A percentile compares a stretch with the other conserved stretches of the same genome.
These are phyloP conservation scores for Delia radicum DNA, from an alignment of 1,140 invertebrate genomes.

Conservation along the genomic window DNA sequence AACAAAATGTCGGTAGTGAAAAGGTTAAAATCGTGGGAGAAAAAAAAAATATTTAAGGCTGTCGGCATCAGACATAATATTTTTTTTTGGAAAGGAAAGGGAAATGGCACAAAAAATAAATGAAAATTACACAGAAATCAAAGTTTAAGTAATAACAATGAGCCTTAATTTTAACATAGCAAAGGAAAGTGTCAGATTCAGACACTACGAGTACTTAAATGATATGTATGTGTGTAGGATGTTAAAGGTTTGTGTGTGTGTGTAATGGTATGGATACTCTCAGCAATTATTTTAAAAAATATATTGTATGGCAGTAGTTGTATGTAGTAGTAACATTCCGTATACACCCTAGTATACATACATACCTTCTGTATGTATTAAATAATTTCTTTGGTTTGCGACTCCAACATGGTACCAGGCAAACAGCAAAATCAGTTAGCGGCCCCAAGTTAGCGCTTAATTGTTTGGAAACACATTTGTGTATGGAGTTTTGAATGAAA, in stretches of 20 bases:
- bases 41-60: not conserved
- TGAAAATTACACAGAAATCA: not conserved
- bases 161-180: not conserved
- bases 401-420: not conserved
- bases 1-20: too few species aligned
- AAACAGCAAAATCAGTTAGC: slow-evolving; percentile 25
- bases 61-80: slow-evolving; percentile 9
- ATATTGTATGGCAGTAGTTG: too few species aligned
- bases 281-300: too few species aligned
- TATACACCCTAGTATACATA: not conserved
- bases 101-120: not conserved
- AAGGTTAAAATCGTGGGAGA: too few species aligned
- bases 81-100: not conserved
- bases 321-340: too few species aligned
- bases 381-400: not conserved
- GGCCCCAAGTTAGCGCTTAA: slow-evolving; percentile 29
- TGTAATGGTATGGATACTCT: too few species aligned
- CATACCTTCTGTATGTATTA: not conserved
- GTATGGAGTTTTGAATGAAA: not conserved
- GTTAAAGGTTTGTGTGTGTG: not conserved
- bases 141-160: not conserved
- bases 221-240: not conserved
- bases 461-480: slow-evolving; percentile 14
- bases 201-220: not conserved
- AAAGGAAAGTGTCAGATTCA: not conserved